Evolutionary conservation across 2,888 invertebrate species (phyloP).

Genomic region (Drosophila sordidula): DNA sequence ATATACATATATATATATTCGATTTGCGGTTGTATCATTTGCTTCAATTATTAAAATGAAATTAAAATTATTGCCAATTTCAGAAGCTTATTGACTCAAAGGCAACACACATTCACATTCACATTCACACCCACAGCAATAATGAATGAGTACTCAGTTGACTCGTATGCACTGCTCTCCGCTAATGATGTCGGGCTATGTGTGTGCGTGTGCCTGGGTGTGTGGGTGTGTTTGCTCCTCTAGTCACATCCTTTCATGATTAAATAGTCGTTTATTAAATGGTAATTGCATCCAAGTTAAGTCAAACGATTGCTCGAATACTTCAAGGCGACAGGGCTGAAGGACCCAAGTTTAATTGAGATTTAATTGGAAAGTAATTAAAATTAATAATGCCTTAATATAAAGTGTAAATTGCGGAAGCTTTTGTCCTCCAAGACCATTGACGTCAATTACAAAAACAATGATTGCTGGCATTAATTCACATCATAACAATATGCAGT

Average conservation of each 20-base stretch:
- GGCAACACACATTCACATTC: slow-evolving; percentile 6
- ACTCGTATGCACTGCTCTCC: neutral
- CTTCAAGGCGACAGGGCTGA: slow-evolving; percentile 22
- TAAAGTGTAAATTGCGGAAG: slow-evolving; percentile 39
- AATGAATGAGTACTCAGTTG: neutral
- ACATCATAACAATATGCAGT: slow-evolving; percentile 7
- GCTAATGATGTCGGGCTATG: slow-evolving; percentile 16
- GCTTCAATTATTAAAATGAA: slow-evolving; percentile 14
- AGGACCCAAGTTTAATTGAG: slow-evolving; percentile 59
- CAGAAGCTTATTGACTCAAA: slow-evolving; percentile 2
- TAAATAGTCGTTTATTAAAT: slow-evolving; percentile 49
- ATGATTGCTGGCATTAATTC: slow-evolving; percentile 18
- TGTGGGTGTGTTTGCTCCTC: slow-evolving; percentile 9
- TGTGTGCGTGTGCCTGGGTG: slow-evolving; percentile 1
- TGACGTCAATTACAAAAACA: slow-evolving; percentile 27
- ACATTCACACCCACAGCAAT: neutral
- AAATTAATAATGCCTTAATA: slow-evolving; percentile 65
- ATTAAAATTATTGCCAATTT: slow-evolving; percentile 16
- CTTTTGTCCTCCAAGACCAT: slow-evolving; percentile 36
- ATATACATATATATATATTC: neutral
- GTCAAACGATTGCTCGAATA: slow-evolving; percentile 28
- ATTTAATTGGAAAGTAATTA: slow-evolving; percentile 76
- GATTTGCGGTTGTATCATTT: neutral
- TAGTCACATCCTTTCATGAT: slow-evolving; percentile 14
- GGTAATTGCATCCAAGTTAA: slow-evolving; percentile 49